phyloP scores from a whole-genome alignment of 2,113 vertebrate genomes.

The Brachypodius melanocephalos region DNA sequence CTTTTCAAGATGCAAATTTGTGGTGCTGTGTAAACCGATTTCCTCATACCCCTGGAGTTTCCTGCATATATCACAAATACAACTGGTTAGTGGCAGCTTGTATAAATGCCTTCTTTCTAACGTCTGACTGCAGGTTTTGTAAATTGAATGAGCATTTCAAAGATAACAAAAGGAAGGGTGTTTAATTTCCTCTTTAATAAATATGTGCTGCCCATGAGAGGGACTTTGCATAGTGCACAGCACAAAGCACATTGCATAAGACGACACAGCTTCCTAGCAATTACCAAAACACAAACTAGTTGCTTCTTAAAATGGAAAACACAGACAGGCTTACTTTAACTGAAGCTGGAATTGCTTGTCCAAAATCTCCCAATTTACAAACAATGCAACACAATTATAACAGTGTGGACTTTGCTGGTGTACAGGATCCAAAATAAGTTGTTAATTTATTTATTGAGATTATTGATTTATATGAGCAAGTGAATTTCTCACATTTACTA shows the following conservation, averaged over 20 bases:
- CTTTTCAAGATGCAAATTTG: not conserved
- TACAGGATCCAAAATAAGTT: not conserved
- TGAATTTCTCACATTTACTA: not conserved
- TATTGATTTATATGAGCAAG: not conserved
- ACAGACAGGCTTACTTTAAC: not conserved
- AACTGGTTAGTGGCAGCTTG: not conserved
- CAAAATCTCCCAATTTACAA: not conserved
- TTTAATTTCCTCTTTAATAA: not conserved
- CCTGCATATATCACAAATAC: not conserved
- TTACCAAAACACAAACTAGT: accelerated
- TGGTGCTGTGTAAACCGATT: not conserved
- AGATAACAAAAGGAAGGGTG: not conserved
- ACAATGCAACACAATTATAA: not conserved
- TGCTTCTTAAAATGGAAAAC: not conserved
- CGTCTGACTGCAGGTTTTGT: not conserved
- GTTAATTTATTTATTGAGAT: not conserved
- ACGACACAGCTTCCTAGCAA: not conserved
- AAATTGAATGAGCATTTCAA: not conserved
- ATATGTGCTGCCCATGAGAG: not conserved
- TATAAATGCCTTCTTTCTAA: not conserved
- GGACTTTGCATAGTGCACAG: not conserved
- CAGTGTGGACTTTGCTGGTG: not conserved
- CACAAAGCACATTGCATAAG: not conserved
- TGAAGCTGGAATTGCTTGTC: not conserved
- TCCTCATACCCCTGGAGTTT: not conserved